phyloP scores from a whole-genome alignment of 2,888 invertebrate genomes.

The Zeuzera pyrina region DNA sequence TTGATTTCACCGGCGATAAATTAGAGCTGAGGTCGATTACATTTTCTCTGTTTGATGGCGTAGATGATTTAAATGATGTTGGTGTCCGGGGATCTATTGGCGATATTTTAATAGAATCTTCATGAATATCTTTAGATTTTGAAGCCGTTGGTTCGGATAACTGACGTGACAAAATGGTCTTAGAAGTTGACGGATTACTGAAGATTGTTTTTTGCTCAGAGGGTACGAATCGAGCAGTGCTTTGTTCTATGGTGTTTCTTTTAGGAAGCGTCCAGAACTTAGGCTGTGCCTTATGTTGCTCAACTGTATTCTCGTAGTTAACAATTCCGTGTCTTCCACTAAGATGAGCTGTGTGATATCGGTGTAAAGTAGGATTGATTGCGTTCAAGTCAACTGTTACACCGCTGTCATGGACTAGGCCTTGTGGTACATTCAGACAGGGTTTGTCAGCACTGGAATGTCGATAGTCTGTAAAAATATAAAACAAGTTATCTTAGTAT shows the following conservation, averaged over 20 bases:
- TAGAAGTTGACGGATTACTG: conserved; percentile 27
- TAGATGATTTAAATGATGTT: conserved; percentile 77
- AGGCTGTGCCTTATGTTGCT: conserved; percentile 40
- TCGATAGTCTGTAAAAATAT: conserved; percentile 74
- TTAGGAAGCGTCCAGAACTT: conserved; percentile 76
- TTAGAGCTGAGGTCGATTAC: conserved; percentile 63
- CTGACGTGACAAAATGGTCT: not conserved
- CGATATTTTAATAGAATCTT: conserved; percentile 74
- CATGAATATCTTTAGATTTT: conserved; percentile 10
- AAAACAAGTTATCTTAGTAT: conserved; percentile 5
- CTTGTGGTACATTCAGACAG: conserved; percentile 39
- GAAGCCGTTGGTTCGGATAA: not conserved
- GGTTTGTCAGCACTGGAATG: conserved; percentile 75
- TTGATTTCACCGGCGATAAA: conserved; percentile 78
- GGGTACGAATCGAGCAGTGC: conserved; percentile 18
- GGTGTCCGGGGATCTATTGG: conserved; percentile 78
- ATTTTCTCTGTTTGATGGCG: conserved; percentile 73
- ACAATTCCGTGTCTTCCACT: conserved; percentile 46
- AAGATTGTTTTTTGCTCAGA: conserved; percentile 23
- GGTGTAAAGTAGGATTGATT: conserved; percentile 40
- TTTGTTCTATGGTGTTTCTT: conserved; percentile 31
- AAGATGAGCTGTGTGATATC: conserved; percentile 45
- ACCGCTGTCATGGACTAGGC: conserved; percentile 32
- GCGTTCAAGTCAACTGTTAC: conserved; percentile 38
- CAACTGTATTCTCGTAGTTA: conserved; percentile 37